These are phyloP conservation scores for Athalia cordata DNA, from an alignment of 2,888 invertebrate species.

Conservation along the genomic window DNA sequence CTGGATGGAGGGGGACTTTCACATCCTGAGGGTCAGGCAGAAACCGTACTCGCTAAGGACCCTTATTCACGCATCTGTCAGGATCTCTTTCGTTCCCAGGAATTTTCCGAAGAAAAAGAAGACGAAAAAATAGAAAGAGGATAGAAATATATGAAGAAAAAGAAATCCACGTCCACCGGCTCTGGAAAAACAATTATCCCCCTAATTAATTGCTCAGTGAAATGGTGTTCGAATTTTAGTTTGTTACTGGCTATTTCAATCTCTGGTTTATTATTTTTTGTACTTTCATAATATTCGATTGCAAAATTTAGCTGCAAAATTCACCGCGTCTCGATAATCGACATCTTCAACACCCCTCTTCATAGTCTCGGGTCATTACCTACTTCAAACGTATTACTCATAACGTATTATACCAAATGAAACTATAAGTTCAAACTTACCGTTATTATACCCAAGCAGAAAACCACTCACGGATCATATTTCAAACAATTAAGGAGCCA, in stretches of 20 bases:
- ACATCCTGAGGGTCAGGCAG: conserved; percentile 20
- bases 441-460: conserved; percentile 34
- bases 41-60: conserved; percentile 32
- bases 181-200: too few relatives aligned
- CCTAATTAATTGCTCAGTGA: too few relatives aligned
- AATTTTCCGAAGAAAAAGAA: conserved; percentile 15
- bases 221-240: too few relatives aligned
- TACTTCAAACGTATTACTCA: conserved; percentile 32
- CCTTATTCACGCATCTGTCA: conserved; percentile 39
- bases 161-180: too few relatives aligned
- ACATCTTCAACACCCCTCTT: background rate
- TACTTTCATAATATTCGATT: too few relatives aligned
- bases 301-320: too few relatives aligned
- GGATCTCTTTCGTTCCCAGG: conserved; percentile 24
- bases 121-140: too few relatives aligned
- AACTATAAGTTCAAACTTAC: background rate
- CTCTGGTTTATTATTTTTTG: too few relatives aligned
- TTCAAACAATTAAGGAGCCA: conserved; percentile 41
- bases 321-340: conserved; percentile 6
- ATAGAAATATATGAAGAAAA: too few relatives aligned
- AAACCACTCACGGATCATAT: conserved; percentile 44
- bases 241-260: too few relatives aligned
- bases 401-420: conserved; percentile 2
- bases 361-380: background rate
- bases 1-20: conserved; percentile 59